A percentile compares a stretch with the other conserved stretches of the same genome.
These are phyloP conservation scores for Cataglyphis cursor DNA, from an alignment of 2,888 invertebrate genomes.

Conservation along the genomic window DNA sequence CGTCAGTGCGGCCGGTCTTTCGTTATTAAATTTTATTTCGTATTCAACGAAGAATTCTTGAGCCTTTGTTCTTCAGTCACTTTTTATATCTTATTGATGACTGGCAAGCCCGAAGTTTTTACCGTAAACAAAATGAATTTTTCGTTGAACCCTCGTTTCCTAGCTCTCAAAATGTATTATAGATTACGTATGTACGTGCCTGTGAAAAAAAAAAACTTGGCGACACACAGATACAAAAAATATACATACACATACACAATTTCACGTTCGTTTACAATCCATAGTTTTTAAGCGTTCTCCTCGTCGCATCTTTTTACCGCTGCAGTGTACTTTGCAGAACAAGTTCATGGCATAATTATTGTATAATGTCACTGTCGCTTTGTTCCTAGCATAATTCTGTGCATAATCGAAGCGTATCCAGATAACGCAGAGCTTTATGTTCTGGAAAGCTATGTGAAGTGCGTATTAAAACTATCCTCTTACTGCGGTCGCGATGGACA, in stretches of 20 bases:
- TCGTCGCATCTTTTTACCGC: slow-evolving; percentile 40
- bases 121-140: slow-evolving; percentile 50
- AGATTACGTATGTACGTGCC: slow-evolving; percentile 57
- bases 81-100: slow-evolving; percentile 56
- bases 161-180: slow-evolving; percentile 51
- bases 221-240: slow-evolving; percentile 39
- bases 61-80: slow-evolving; percentile 49
- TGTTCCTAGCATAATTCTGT: slow-evolving; percentile 42
- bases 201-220: slow-evolving; percentile 44
- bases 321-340: slow-evolving; percentile 32
- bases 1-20: slow-evolving; percentile 20
- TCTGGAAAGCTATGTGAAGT: slow-evolving; percentile 33
- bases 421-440: slow-evolving; percentile 25
- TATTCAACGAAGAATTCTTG: slow-evolving; percentile 62
- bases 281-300: slow-evolving; percentile 38
- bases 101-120: slow-evolving; percentile 51
- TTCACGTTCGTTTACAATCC: slow-evolving; percentile 40
- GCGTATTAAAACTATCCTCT: slow-evolving; percentile 32
- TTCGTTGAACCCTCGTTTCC: slow-evolving; percentile 47
- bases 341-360: slow-evolving; percentile 45
- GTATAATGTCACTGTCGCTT: slow-evolving; percentile 48
- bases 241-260: background rate
- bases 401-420: slow-evolving; percentile 42
- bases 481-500: slow-evolving; percentile 31
- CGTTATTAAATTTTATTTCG: slow-evolving; percentile 55